Percentiles rank a stretch among this genome's conserved stretches.
phyloP scores from a whole-genome alignment of 2,797 vertebrate species.

The Petrocephalus schoutedeni region DNA sequence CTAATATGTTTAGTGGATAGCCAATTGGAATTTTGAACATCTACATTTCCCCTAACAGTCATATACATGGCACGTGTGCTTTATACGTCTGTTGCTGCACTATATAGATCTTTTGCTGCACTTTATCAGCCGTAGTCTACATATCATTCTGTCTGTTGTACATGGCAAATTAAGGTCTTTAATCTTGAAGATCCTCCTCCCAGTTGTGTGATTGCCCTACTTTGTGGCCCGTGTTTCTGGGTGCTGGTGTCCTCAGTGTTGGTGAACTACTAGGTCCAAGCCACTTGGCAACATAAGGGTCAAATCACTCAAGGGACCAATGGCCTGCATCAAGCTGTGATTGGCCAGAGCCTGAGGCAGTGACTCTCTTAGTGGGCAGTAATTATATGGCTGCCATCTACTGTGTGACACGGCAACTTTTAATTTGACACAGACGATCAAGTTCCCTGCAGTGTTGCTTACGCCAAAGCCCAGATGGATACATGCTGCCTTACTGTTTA shows the following conservation, averaged over 20 bases:
- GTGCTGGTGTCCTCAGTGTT: neutral
- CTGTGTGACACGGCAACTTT: neutral
- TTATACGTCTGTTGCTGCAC: neutral
- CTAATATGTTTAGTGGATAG: neutral
- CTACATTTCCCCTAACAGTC: neutral
- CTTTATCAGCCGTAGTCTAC: neutral
- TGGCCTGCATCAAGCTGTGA: neutral
- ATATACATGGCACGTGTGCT: neutral
- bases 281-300: neutral
- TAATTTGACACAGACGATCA: neutral
- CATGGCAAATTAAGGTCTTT: neutral
- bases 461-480: neutral
- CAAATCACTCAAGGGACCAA: neutral
- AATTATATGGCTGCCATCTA: neutral
- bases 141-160: neutral
- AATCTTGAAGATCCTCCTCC: neutral
- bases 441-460: neutral
- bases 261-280: neutral
- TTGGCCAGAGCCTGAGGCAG: neutral
- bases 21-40: neutral
- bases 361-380: neutral
- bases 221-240: neutral
- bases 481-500: neutral
- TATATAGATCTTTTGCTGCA: neutral
- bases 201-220: neutral